Base-by-base conservation (phyloP, 2,113 vertebrate species). In the Siniperca knerii region DNA sequence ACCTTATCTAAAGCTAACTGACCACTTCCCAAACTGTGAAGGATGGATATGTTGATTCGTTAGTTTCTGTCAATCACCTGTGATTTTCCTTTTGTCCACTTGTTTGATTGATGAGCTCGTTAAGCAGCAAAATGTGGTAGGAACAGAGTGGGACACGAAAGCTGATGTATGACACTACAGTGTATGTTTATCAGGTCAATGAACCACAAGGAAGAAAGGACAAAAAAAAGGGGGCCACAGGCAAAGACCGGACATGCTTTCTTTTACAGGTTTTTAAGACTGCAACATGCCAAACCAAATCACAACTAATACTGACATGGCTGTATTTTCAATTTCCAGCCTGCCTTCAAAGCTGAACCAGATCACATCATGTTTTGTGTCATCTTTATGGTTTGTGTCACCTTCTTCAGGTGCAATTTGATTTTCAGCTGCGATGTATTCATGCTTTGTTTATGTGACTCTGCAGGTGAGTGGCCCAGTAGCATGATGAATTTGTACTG, bases 401-500 rank as follows among this genome's bases (percentile, higher is more conserved):
- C 55, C 66, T 75, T 75, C 58, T 11, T 1, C 80, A 61, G 71
- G 6, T 77, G 66, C 13, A 70, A 86, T 85, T 46, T 12, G 83
- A 84, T 89, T 83, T 79, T 25, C 48, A 0, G 20, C 78, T 13
- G 55, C 82, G 81, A 73, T 82, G 40, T 66, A 72, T 82, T 78
- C 57, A 54, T 5, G 23, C 35, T 77, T 35, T 69, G 66, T 82
- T 15, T 84, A 76, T 82, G 70, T 52, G 67, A 23, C 70, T 85
- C 65, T 62, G 84, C 71, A 64, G 78, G 66, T 70, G 67, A 54
- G 18, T 0, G 61, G 37, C 8, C 13, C 37, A 4, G 67, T 5
- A 4, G 62, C 40, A 0, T 33, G 71, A 72, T 9, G 64, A 50
- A 68, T 77, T 55, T 46, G 60, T 57, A 21, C 37, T 29, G 55